A percentile compares a stretch with the other conserved stretches of the same genome.
phyloP scores from a whole-genome alignment of 2,113 vertebrate genomes.

The Chloebia gouldiae region DNA sequence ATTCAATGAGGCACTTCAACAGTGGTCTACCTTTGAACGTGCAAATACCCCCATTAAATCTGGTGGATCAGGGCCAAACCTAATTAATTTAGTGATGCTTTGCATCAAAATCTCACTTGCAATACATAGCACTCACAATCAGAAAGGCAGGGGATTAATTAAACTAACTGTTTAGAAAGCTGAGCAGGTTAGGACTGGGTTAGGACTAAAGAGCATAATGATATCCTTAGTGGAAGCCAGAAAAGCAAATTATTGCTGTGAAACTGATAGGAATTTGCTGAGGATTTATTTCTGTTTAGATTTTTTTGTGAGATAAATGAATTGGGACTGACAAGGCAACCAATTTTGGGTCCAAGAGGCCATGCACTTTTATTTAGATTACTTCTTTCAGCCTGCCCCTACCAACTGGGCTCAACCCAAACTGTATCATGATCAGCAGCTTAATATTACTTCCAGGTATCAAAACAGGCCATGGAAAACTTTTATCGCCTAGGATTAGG shows the following conservation, averaged over 20 bases:
- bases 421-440: background rate
- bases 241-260: constrained; percentile 23
- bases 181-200: constrained; percentile 44
- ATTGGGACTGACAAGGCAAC: background rate
- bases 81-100: constrained; percentile 62
- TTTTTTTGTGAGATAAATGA: background rate
- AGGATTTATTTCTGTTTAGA: background rate
- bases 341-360: background rate
- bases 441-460: background rate
- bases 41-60: constrained; percentile 48
- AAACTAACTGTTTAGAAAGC: constrained; percentile 53
- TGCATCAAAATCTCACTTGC: constrained; percentile 34
- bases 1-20: constrained; percentile 50
- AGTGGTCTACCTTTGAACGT: constrained; percentile 52
- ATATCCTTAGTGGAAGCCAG: constrained; percentile 34
- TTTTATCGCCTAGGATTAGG: background rate
- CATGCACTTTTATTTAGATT: constrained; percentile 21
- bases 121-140: constrained; percentile 22
- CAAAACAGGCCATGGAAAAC: background rate
- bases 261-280: constrained; percentile 44
- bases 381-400: background rate
- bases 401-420: background rate
- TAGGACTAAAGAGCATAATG: constrained; percentile 39
- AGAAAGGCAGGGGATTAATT: constrained; percentile 56
- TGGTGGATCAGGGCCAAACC: constrained; percentile 53